Percentiles rank a stretch among this genome's conserved stretches.
These are phyloP conservation scores for Silurus meridionalis DNA, from an alignment of 2,113 vertebrate species.

Conservation along the genomic window DNA sequence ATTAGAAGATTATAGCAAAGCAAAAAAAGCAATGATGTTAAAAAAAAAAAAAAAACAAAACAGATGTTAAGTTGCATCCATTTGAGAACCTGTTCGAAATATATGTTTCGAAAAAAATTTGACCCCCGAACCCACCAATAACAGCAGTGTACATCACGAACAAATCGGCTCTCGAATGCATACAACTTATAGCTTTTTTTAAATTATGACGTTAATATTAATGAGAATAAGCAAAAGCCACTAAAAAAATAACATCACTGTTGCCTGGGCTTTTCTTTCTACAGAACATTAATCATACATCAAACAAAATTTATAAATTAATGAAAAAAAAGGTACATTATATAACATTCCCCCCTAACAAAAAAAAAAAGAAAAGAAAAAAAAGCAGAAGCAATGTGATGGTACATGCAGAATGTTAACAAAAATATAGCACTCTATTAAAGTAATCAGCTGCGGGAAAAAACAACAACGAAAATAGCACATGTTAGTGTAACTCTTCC, in stretches of 20 bases:
- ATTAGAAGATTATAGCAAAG: slow-evolving; percentile 55
- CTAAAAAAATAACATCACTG: not conserved
- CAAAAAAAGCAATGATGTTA: slow-evolving; percentile 51
- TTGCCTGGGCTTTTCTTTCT: not conserved
- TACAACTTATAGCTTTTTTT: not conserved
- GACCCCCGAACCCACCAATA: not conserved
- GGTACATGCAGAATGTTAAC: not conserved
- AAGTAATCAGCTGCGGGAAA: not conserved
- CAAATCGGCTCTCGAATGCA: not conserved
- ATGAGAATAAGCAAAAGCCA: slow-evolving; percentile 9
- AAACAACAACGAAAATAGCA: not conserved
- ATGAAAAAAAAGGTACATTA: too few species aligned
- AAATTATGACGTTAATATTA: not conserved
- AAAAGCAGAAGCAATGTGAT: not conserved
- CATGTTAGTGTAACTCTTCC: too few species aligned
- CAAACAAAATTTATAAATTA: not conserved
- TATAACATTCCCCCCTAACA: too few species aligned
- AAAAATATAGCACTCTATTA: not conserved
- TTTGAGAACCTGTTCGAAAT: not conserved
- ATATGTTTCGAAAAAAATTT: not conserved
- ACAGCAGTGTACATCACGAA: not conserved
- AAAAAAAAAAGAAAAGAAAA: not conserved
- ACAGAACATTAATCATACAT: not conserved
- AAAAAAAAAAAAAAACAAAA: not conserved
- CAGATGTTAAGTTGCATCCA: slow-evolving; percentile 22